Base-by-base conservation (phyloP, 1,140 invertebrate genomes). In the Hycleus cichorii region DNA sequence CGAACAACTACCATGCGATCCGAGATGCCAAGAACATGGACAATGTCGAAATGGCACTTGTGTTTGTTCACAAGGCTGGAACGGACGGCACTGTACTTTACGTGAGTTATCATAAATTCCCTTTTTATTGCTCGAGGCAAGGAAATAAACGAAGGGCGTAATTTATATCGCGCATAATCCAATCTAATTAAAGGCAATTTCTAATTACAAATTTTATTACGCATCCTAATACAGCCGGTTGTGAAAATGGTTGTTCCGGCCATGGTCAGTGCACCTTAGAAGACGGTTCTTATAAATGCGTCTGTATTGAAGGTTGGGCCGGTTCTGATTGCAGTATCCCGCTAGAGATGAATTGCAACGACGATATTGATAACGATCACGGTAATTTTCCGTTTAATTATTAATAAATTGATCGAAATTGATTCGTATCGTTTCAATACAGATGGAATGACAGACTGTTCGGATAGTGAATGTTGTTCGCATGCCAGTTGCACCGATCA, bases 371-470 rank as follows among this genome's bases (percentile, higher is more conserved):
- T 74, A 98, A 99, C 76, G 96, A 99, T 77, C 84, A 90, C 77
- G 95, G 95, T 98, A 81, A 77, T 18, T 18, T 18, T 18, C 18
- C 18, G 18, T 1, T 18, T 18, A 26, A 11, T 45, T 46, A 25
- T 32, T 7, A 32, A 32, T 5, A 32, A 32, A 32, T 32, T 32
- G 32, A 7, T 32, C 32, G 24, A 26, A 52, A 43, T 53, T 51
- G n/a, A 51, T 43, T 38, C 38, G 3, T 44, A 18, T 18, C 18
- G 18, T 18, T 18, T 18, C 18, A 49, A 56, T 59, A 3, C 43
- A 98, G 97, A 99, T 83, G 95, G 95, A 54, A 90, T 98, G 81
- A 83, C 85, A 49, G 97, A 99, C 79, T 99, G 97, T 77, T 91
- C 93, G 39, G 97, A 99, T 77, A 94, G 91, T 68, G 97, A 99